Evolutionary conservation across 2,113 vertebrate species (phyloP).

Genomic region (Elgaria multicarinata): DNA sequence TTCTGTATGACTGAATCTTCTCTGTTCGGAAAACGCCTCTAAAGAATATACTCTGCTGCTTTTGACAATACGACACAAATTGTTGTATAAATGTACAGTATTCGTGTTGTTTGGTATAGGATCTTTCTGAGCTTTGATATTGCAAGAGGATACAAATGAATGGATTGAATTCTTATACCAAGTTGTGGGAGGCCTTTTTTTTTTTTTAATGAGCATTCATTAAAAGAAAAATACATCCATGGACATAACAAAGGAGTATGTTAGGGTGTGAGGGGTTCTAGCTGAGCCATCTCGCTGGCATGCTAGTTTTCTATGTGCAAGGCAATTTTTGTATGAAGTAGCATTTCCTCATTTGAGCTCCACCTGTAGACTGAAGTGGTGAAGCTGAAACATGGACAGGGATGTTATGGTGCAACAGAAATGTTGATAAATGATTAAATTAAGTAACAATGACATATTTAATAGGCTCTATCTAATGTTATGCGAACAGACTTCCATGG

Average conservation of each 20-base stretch:
- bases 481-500: not conserved
- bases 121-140: conserved; percentile 29
- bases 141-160: not conserved
- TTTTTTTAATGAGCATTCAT: too few species aligned
- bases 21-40: conserved; percentile 16
- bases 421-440: not conserved
- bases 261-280: not conserved
- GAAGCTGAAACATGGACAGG: not conserved
- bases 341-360: not conserved
- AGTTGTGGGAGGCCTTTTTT: not conserved
- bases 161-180: not conserved
- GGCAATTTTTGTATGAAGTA: not conserved
- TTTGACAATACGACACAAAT: not conserved
- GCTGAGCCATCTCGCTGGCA: not conserved
- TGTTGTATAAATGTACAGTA: conserved; percentile 7
- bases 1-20: not conserved
- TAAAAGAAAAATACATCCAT: not conserved
- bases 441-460: not conserved
- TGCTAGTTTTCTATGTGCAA: not conserved
- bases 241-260: not conserved
- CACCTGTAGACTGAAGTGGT: not conserved
- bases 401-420: not conserved
- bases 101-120: not conserved
- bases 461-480: not conserved
- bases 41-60: conserved; percentile 11